Conservation (phyloP, 2,888 invertebrate species). For the Macroteleia sp. region DNA sequence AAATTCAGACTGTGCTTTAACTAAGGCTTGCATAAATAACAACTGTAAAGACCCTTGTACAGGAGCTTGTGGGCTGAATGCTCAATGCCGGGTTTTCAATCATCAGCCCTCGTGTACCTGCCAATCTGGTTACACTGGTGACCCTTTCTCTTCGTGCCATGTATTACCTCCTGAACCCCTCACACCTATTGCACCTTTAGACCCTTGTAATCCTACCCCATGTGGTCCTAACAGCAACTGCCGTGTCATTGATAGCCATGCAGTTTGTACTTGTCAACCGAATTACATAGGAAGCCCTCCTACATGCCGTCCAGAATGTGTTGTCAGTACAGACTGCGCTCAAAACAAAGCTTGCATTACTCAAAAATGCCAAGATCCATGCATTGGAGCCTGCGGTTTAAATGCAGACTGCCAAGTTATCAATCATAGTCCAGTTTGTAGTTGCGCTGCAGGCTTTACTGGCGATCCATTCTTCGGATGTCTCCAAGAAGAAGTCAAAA, state of each 20-base stretch:
- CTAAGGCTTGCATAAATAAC: conserved; percentile 85
- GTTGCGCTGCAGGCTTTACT: conserved; percentile 89
- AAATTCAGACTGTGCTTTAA: conserved; percentile 89
- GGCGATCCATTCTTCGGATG: conserved; percentile 88
- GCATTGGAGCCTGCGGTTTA: conserved; percentile 92
- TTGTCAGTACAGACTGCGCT: conserved; percentile 87
- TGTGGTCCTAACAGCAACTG: conserved; percentile 89
- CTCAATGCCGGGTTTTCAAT: conserved; percentile 90
- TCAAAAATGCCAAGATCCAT: conserved; percentile 88
- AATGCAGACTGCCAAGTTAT: conserved; percentile 93
- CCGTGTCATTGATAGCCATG: conserved; percentile 86
- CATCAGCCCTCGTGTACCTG: conserved; percentile 91
- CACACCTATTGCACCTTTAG: conserved; percentile 55
- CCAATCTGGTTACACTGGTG: conserved; percentile 92
- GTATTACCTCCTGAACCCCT: conserved; percentile 83
- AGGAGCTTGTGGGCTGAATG: conserved; percentile 89
- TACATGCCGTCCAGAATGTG: conserved; percentile 84
- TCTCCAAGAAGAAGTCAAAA: conserved; percentile 50
- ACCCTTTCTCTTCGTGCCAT: conserved; percentile 83
- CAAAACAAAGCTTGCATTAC: conserved; percentile 87
- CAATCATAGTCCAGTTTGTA: conserved; percentile 94
- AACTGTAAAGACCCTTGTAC: conserved; percentile 89
- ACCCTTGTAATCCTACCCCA: conserved; percentile 87
- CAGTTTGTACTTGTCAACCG: conserved; percentile 87
- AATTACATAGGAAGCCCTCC: conserved; percentile 86